Evolutionary conservation across 23 tunicate species (phyloP).

Genomic region (Ciona savignyi): DNA sequence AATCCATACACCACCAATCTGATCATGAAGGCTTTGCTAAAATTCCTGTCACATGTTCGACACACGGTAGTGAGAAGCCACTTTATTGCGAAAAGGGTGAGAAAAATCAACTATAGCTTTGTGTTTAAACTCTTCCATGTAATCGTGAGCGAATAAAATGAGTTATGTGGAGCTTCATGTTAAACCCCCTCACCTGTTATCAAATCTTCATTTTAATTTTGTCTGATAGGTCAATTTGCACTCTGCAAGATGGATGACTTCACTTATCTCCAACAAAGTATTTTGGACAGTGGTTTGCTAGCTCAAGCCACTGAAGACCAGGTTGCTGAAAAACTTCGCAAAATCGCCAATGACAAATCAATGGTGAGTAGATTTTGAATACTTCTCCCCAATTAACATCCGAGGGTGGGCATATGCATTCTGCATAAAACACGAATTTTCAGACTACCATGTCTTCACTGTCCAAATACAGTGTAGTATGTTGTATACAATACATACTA

Average conservation of each 20-base stretch:
- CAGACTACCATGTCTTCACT: too few relatives aligned
- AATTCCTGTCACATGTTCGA: not conserved
- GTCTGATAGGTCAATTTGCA: constrained; percentile 39
- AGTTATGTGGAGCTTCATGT: too few relatives aligned
- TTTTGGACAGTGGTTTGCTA: constrained; percentile 48
- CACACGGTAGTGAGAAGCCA: constrained; percentile 6
- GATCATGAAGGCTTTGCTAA: not conserved
- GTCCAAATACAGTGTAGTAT: too few relatives aligned
- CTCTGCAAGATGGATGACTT: constrained; percentile 54
- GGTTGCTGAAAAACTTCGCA: not conserved
- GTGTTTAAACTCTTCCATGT: too few relatives aligned
- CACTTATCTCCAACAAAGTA: constrained; percentile 30
- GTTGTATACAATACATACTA: too few relatives aligned
- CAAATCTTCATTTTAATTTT: too few relatives aligned
- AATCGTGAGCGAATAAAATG: too few relatives aligned
- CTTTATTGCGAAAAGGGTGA: constrained; percentile 26
- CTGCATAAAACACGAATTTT: too few relatives aligned
- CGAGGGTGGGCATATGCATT: too few relatives aligned
- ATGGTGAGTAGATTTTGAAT: not conserved
- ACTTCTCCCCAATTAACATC: too few relatives aligned
- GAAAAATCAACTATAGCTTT: too few relatives aligned
- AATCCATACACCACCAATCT: not conserved
- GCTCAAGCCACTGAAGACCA: constrained; percentile 28
- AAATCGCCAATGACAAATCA: not conserved
- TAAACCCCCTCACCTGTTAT: too few relatives aligned